phyloP scores from a whole-genome alignment of 2,888 invertebrate species.

The Criorhina ranunculi region DNA sequence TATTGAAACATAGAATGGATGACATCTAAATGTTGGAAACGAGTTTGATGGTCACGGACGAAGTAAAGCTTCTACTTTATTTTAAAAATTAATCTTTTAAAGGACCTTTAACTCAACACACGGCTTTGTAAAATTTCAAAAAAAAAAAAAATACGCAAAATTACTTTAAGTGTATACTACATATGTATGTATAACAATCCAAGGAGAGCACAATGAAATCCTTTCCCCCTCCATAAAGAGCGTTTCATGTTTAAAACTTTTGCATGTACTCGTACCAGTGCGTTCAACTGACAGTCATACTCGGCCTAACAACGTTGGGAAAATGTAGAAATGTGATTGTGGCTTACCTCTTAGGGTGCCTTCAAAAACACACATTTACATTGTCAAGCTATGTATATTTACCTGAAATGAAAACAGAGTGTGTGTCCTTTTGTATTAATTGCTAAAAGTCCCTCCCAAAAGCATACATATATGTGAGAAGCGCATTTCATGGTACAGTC shows the following conservation, averaged over 20 bases:
- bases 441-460: constrained; percentile 48
- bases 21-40: too few relatives aligned
- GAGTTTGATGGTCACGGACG: too few relatives aligned
- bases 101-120: too few relatives aligned
- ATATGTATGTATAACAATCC: background rate
- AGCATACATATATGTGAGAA: constrained; percentile 27
- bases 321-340: constrained; percentile 29
- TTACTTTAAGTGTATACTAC: constrained; percentile 21
- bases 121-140: background rate
- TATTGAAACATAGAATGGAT: too few relatives aligned
- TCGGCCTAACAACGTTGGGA: background rate
- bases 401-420: constrained; percentile 25
- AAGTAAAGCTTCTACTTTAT: too few relatives aligned
- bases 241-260: constrained; percentile 49
- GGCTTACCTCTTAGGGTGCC: constrained; percentile 36
- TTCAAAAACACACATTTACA: constrained; percentile 46
- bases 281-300: constrained; percentile 22
- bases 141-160: too few relatives aligned
- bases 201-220: constrained; percentile 27
- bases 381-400: constrained; percentile 36
- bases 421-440: constrained; percentile 58
- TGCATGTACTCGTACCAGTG: constrained; percentile 10
- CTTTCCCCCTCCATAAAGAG: constrained; percentile 12
- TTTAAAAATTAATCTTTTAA: too few relatives aligned
- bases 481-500: constrained; percentile 17